These are phyloP conservation scores for Gonatopus flavifemur DNA, from an alignment of 1,140 invertebrate species.

Conservation along the genomic window DNA sequence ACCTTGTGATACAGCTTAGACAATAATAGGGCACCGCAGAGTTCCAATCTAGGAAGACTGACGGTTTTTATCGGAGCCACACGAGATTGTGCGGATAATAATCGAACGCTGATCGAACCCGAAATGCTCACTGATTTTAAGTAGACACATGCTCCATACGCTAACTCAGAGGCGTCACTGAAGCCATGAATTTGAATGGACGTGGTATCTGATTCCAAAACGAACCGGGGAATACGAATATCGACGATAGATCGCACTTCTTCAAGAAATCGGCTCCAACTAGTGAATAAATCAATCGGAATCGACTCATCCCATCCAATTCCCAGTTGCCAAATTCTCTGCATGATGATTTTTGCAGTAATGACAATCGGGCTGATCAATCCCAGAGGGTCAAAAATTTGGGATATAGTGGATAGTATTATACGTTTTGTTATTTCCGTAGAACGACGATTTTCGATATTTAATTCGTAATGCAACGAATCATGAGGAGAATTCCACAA, in stretches of 20 bases:
- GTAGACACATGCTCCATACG: constrained; percentile 28
- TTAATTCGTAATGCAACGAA: constrained; percentile 5
- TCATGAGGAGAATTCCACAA: constrained; percentile 17
- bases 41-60: constrained; percentile 17
- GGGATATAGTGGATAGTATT: constrained; percentile 14
- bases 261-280: not conserved
- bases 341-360: too few relatives aligned
- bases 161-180: constrained; percentile 23
- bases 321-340: too few relatives aligned
- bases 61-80: constrained; percentile 25
- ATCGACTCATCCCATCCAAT: constrained; percentile 14
- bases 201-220: not conserved
- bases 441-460: not conserved
- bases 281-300: not conserved
- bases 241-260: not conserved
- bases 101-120: not conserved
- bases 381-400: constrained; percentile 22
- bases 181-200: constrained; percentile 20
- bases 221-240: not conserved
- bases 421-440: constrained; percentile 3
- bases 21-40: constrained; percentile 5
- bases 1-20: too few relatives aligned
- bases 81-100: constrained; percentile 29
- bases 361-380: too few relatives aligned
- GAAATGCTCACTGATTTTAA: not conserved